Evolutionary conservation across 2,797 vertebrate species (phyloP), one percentile per base, ranked within the genome.

Genomic region (Cephalopachus bancanus): DNA sequence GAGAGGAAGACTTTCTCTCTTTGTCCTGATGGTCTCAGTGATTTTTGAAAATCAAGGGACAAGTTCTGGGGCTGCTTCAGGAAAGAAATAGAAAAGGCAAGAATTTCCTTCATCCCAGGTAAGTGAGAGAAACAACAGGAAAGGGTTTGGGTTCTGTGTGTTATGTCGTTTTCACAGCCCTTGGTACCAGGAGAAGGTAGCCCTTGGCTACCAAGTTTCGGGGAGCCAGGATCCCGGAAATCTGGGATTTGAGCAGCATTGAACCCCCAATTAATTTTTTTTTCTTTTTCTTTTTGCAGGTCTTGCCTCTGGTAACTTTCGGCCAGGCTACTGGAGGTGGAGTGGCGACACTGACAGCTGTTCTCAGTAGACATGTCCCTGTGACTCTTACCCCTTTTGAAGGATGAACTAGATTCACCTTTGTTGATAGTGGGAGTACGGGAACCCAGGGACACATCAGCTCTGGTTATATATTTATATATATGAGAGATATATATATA

Each of bases 281-380:
- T 51, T 62, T 59, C 30, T 71, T 81, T 59, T 55, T 49, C 14
- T 10, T 28, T 72, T 60, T 75, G 22, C 12, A 87, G 33, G 26
- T 55, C 16, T 69, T 91, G 30, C 17, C 51, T 72, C 16, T 2
- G 33, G 55, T 14, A 91, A 67, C 10, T 57, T 90, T n/a, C n/a
- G 89, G 1, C 5, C 30, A 64, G 60, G 33, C 5, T 37, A 0
- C 28, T 84, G 33, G 64, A 65, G 24, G 37, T 30, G 10, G 24
- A 49, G 5, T 55, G 12, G n/a, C 84, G 5, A 28, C 1, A 12
- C 0, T 37, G 67, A 1, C 5, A 92, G 2, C 1, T 53, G 22
- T 4, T 60, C 33, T 64, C 22, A 22, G 22, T 74, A 20, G 4
- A 64, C 2, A 65, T 14, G 12, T 78, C 24, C 15, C 10, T 26